phyloP scores from a whole-genome alignment of 2,113 vertebrate genomes.

The Panthera leo region DNA sequence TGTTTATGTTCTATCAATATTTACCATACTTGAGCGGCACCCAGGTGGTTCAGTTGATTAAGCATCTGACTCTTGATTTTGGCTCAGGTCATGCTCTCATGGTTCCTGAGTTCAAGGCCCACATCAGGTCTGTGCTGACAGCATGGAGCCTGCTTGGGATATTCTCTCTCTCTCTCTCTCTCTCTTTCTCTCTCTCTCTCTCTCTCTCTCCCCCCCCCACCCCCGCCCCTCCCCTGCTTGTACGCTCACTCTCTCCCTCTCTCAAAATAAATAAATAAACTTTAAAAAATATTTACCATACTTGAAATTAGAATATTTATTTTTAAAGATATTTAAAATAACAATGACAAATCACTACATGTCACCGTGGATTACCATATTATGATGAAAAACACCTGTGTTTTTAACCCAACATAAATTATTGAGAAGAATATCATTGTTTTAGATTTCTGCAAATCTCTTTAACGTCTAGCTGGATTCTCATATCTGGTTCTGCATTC shows the following conservation, averaged over 20 bases:
- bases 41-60: no score
- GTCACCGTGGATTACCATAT: neutral
- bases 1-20: neutral
- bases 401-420: neutral
- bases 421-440: neutral
- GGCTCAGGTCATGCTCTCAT: no score
- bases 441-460: neutral
- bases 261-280: no score
- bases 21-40: neutral
- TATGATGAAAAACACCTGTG: neutral
- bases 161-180: no score
- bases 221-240: no score
- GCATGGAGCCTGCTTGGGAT: no score
- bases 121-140: no score
- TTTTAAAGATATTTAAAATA: conserved; percentile 21
- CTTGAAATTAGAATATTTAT: neutral
- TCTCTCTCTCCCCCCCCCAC: no score
- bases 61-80: no score
- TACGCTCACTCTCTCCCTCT: no score
- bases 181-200: no score
- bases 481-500: neutral
- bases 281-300: neutral
- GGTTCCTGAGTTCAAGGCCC: no score
- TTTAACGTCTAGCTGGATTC: neutral
- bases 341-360: neutral